phyloP scores from a whole-genome alignment of 1,140 invertebrate species.

The Penaeus japonicus region DNA sequence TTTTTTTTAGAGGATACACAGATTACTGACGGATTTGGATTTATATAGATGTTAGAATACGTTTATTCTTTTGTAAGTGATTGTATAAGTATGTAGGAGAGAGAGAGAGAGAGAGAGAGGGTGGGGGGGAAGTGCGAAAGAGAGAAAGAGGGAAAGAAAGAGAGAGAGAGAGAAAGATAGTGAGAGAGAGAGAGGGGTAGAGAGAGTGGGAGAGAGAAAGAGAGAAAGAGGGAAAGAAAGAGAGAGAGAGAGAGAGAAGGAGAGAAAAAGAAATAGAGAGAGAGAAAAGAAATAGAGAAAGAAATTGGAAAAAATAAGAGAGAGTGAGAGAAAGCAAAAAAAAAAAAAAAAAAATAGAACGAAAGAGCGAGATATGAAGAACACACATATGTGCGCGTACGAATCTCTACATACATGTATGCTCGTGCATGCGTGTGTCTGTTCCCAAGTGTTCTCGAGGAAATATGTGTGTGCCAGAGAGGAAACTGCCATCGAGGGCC shows the following conservation, averaged over 20 bases:
- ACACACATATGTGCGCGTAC: not conserved
- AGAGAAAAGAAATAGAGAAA: not conserved
- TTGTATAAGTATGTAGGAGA: too few species aligned
- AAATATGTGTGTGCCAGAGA: too few species aligned
- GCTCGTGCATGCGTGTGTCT: slow-evolving; percentile 20
- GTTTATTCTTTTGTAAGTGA: too few species aligned
- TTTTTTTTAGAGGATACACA: too few species aligned
- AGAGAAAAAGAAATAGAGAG: slow-evolving; percentile 10
- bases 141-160: not conserved
- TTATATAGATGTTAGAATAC: too few species aligned
- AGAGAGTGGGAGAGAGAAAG: not conserved
- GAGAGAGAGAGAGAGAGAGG: not conserved
- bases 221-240: not conserved
- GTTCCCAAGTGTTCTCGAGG: too few species aligned
- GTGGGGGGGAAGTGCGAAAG: not conserved
- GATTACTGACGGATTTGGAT: too few species aligned
- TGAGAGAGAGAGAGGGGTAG: not conserved
- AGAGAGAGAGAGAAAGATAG: slow-evolving; percentile 27
- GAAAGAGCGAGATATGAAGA: too few species aligned
- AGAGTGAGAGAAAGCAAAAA: too few species aligned
- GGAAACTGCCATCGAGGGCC: too few species aligned
- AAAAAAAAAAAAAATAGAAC: too few species aligned
- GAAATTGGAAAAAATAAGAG: not conserved
- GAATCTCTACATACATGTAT: slow-evolving; percentile 26
- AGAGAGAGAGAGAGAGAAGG: slow-evolving; percentile 26